These are phyloP conservation scores for Scleropages formosus DNA, from an alignment of 2,797 vertebrate genomes.

Conservation along the genomic window DNA sequence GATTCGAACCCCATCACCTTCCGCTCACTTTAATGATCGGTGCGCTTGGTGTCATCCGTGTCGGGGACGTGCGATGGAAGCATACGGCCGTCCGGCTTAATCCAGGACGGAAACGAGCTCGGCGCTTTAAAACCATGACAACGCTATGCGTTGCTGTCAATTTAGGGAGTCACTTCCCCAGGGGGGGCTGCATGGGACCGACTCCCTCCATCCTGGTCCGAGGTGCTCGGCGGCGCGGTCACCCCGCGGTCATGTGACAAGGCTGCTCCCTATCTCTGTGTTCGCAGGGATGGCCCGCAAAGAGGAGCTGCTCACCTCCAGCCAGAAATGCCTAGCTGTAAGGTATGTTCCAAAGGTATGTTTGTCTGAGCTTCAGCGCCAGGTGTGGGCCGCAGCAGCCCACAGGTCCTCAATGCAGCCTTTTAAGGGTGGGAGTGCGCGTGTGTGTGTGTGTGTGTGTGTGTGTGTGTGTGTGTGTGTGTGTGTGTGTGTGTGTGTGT, in stretches of 20 bases:
- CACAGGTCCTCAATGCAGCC: too few species aligned
- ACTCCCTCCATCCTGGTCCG: neutral
- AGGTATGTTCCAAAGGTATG: constrained; percentile 85
- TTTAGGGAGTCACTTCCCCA: too few species aligned
- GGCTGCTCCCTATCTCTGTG: constrained; percentile 27
- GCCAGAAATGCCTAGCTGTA: constrained; percentile 89
- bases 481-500: neutral
- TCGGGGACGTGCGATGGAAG: too few species aligned
- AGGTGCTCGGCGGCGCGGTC: neutral
- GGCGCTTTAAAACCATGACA: too few species aligned
- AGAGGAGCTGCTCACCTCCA: constrained; percentile 83
- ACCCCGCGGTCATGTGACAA: neutral
- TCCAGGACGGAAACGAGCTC: too few species aligned
- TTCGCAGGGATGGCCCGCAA: constrained; percentile 83
- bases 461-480: neutral
- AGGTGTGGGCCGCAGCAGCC: too few species aligned
- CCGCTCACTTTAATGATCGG: too few species aligned
- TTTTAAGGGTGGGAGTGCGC: neutral
- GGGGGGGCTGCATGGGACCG: too few species aligned
- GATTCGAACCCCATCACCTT: too few species aligned
- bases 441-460: neutral
- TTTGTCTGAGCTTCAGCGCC: constrained; percentile 40
- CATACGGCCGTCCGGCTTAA: too few species aligned
- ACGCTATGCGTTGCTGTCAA: too few species aligned
- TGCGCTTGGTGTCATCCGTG: too few species aligned